Percentiles rank a stretch among this genome's conserved stretches.
phyloP scores from a whole-genome alignment of 2,113 vertebrate genomes.

The Peromyscus californicus region DNA sequence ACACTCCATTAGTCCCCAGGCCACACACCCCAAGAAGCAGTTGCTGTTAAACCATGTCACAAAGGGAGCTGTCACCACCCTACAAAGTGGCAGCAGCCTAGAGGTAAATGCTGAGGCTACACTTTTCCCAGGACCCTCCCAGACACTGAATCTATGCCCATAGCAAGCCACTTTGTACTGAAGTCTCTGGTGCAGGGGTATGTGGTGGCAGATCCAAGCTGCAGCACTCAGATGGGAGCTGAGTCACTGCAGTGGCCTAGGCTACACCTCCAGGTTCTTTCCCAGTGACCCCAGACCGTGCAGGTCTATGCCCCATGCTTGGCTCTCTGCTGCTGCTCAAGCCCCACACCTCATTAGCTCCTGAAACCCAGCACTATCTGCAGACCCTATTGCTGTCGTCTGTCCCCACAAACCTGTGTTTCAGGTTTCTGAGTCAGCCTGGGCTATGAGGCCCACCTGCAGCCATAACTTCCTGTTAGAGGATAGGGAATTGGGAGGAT shows the following conservation, averaged over 20 bases:
- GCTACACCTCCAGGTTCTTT: neutral
- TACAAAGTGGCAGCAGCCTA: neutral
- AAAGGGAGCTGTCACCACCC: neutral
- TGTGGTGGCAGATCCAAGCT: rapidly evolving
- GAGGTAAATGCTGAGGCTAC: neutral
- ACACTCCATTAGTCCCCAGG: neutral
- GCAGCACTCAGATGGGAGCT: rapidly evolving
- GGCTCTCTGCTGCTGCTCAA: neutral
- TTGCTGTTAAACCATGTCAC: neutral
- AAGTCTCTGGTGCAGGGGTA: neutral
- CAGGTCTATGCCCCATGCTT: neutral
- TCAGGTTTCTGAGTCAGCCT: neutral
- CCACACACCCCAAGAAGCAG: no score
- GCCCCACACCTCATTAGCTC: neutral
- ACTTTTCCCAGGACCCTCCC: neutral
- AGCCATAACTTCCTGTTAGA: neutral
- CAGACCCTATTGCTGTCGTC: neutral
- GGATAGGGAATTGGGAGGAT: neutral
- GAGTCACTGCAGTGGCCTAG: neutral
- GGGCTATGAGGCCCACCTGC: neutral
- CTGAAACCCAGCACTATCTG: neutral
- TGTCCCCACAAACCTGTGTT: neutral
- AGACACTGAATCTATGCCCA: neutral
- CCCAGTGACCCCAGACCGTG: no score
- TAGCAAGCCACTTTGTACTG: no score